These are phyloP conservation scores for Omphaloscelis lunosa DNA, from an alignment of 2,888 invertebrate genomes.

Conservation along the genomic window DNA sequence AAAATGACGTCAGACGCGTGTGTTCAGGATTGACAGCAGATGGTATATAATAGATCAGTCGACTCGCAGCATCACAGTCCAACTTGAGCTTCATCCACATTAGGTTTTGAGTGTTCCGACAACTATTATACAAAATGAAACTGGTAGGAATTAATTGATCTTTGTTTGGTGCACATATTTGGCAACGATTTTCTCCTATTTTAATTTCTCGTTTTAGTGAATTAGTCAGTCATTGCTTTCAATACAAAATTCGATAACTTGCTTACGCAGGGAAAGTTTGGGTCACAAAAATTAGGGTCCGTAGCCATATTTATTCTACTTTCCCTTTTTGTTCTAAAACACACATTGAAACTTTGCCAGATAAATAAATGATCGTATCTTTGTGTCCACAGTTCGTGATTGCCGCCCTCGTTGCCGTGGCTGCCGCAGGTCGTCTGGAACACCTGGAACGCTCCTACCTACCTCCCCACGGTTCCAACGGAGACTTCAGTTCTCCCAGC, in stretches of 20 bases:
- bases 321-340: too few relatives aligned
- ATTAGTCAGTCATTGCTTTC: background rate
- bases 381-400: slow-evolving; percentile 78
- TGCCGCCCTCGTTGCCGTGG: slow-evolving; percentile 80
- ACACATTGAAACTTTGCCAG: background rate
- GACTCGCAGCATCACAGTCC: slow-evolving; percentile 76
- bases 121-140: slow-evolving; percentile 80
- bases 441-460: slow-evolving; percentile 85
- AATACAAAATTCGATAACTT: background rate
- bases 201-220: background rate
- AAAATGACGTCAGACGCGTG: slow-evolving; percentile 83
- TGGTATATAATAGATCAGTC: slow-evolving; percentile 86
- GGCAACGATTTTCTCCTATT: background rate
- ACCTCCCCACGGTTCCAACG: slow-evolving; percentile 75
- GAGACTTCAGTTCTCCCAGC: slow-evolving; percentile 57
- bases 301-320: background rate
- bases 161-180: slow-evolving; percentile 25
- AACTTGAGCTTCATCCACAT: slow-evolving; percentile 71
- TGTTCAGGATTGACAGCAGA: slow-evolving; percentile 80
- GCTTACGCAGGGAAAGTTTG: background rate
- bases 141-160: slow-evolving; percentile 83
- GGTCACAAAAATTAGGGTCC: background rate
- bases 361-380: background rate
- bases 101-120: slow-evolving; percentile 50
- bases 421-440: slow-evolving; percentile 84